These are phyloP conservation scores for Antigone vipio DNA, from an alignment of 2,113 vertebrate species.

Conservation along the genomic window DNA sequence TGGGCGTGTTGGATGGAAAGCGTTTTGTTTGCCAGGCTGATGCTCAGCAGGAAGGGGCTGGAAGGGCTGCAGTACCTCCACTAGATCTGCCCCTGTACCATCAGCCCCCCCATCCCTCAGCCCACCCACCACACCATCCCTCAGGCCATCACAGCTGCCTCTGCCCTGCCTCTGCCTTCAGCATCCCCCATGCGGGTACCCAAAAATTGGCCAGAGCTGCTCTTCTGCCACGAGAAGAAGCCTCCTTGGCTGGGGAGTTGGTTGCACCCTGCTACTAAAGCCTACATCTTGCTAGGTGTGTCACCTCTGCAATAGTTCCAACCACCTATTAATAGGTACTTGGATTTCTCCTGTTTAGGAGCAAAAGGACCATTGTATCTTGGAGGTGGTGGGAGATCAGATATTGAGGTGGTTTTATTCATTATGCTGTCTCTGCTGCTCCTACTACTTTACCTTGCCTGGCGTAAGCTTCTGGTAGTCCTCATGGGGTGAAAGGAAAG, in stretches of 20 bases:
- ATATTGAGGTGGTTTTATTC: background rate
- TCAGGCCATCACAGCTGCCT: background rate
- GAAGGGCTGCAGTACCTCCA: background rate
- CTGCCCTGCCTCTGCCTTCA: background rate
- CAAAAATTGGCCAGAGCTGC: background rate
- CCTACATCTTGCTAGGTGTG: background rate
- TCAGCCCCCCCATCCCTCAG: background rate
- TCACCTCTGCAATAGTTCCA: background rate
- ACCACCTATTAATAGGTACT: background rate
- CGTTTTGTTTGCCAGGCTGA: background rate
- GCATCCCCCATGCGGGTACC: fast-evolving
- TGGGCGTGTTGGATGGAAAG: background rate
- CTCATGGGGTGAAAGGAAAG: background rate
- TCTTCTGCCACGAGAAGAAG: fast-evolving
- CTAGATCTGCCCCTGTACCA: background rate
- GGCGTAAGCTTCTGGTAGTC: background rate
- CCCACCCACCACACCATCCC: background rate
- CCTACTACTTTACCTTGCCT: background rate
- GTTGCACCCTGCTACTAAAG: background rate
- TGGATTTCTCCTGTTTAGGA: background rate
- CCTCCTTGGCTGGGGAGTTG: background rate
- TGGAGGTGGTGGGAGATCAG: fast-evolving
- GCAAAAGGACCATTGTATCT: background rate
- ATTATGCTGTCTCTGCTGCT: background rate
- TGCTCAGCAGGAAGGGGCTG: background rate